Percentiles rank a stretch among this genome's conserved stretches.
phyloP scores from a whole-genome alignment of 2,888 invertebrate species.

The Hydriomena furcata region DNA sequence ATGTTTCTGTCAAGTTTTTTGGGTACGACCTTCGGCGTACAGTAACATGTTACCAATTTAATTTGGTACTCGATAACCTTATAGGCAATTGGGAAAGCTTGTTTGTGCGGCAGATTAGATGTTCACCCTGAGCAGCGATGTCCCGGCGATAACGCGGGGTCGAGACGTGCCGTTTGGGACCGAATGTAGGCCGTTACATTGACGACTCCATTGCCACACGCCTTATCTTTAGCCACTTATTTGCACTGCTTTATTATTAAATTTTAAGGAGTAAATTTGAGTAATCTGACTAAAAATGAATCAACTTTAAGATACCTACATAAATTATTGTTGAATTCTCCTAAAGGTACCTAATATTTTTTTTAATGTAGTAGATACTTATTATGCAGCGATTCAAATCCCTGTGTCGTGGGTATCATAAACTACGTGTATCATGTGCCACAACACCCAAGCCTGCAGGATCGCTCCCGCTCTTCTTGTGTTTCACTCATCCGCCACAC shows the following conservation, averaged over 20 bases:
- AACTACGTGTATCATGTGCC: too few relatives aligned
- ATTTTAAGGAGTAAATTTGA: too few relatives aligned
- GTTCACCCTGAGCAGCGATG: conserved; percentile 71
- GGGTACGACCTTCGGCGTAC: conserved; percentile 48
- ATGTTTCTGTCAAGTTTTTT: conserved; percentile 40
- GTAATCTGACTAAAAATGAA: too few relatives aligned
- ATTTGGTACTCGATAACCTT: conserved; percentile 74
- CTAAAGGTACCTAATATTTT: too few relatives aligned
- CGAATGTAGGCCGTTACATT: conserved; percentile 66
- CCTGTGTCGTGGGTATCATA: too few relatives aligned
- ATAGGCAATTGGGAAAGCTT: conserved; percentile 70
- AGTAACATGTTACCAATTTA: conserved; percentile 66
- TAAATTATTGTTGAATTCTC: too few relatives aligned
- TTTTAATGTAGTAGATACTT: too few relatives aligned
- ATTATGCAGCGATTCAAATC: too few relatives aligned
- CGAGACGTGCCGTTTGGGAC: conserved; percentile 63
- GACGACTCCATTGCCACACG: conserved; percentile 62
- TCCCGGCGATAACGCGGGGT: conserved; percentile 68
- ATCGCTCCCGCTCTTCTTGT: too few relatives aligned
- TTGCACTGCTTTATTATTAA: conserved; percentile 11
- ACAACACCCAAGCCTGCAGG: too few relatives aligned
- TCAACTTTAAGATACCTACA: background rate
- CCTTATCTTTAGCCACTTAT: conserved; percentile 59
- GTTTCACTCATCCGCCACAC: too few relatives aligned
- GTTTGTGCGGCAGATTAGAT: conserved; percentile 74